Evolutionary conservation across 2,888 invertebrate genomes (phyloP).

Genomic region (Parapristionchus giblindavisi): DNA sequence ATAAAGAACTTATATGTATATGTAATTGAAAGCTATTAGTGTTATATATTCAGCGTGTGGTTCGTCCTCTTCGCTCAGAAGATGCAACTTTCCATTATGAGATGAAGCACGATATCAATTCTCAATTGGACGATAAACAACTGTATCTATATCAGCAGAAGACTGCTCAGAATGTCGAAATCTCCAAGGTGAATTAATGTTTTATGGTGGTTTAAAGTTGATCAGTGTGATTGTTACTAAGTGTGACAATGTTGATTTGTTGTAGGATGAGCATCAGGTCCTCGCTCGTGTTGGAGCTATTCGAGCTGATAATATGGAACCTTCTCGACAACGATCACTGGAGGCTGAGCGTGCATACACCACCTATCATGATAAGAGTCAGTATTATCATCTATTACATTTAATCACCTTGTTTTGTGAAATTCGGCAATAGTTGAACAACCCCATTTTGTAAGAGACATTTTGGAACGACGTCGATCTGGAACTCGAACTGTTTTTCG

Average conservation of each 20-base stretch:
- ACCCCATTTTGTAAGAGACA: no score
- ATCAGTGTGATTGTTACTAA: not conserved
- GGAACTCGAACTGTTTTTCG: not conserved
- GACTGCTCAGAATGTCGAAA: not conserved
- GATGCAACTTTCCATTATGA: conserved; percentile 30
- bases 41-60: conserved; percentile 5
- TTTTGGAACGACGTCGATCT: no score
- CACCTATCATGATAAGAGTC: conserved; percentile 24
- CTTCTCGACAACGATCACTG: conserved; percentile 10
- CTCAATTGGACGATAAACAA: no score
- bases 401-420: no score
- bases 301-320: not conserved
- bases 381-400: not conserved
- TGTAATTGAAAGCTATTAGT: no score
- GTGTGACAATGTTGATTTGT: not conserved
- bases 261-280: conserved; percentile 6
- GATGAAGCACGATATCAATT: conserved; percentile 24
- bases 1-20: no score
- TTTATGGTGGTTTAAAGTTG: not conserved
- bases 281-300: conserved; percentile 19
- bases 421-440: no score
- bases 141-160: no score
- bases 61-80: conserved; percentile 23
- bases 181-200: conserved; percentile 3
- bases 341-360: conserved; percentile 25